phyloP scores from a whole-genome alignment of 2,888 invertebrate species.

The Augochlorella aurata region DNA sequence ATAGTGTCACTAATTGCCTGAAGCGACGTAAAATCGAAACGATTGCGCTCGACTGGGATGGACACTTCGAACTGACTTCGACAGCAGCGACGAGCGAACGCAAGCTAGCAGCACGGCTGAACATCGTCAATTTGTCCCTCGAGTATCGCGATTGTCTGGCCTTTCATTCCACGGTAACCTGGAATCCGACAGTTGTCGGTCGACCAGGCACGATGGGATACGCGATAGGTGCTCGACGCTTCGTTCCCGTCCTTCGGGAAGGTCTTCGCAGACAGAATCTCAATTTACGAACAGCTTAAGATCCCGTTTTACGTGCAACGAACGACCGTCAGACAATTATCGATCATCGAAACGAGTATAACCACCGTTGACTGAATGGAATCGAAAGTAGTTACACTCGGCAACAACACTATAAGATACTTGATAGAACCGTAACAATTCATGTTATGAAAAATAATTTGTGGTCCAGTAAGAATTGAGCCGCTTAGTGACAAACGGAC shows the following conservation, averaged over 20 bases:
- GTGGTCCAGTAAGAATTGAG: too few species aligned
- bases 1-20: constrained; percentile 44
- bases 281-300: neutral
- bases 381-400: too few species aligned
- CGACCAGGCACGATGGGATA: neutral
- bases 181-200: constrained; percentile 9
- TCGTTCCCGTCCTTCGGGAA: neutral
- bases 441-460: too few species aligned
- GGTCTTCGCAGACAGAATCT: neutral
- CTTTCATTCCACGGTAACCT: constrained; percentile 21
- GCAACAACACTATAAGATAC: too few species aligned
- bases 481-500: too few species aligned
- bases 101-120: constrained; percentile 7
- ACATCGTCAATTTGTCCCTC: constrained; percentile 24
- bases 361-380: neutral
- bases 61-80: neutral
- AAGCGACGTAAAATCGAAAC: constrained; percentile 33
- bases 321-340: neutral
- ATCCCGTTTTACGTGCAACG: neutral
- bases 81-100: neutral
- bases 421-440: too few species aligned
- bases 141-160: constrained; percentile 21
- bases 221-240: neutral
- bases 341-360: neutral
- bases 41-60: constrained; percentile 16